Percentiles rank a stretch among this genome's conserved stretches.
Evolutionary conservation across 2,888 invertebrate genomes (phyloP).

Genomic region (Xanthia togata): DNA sequence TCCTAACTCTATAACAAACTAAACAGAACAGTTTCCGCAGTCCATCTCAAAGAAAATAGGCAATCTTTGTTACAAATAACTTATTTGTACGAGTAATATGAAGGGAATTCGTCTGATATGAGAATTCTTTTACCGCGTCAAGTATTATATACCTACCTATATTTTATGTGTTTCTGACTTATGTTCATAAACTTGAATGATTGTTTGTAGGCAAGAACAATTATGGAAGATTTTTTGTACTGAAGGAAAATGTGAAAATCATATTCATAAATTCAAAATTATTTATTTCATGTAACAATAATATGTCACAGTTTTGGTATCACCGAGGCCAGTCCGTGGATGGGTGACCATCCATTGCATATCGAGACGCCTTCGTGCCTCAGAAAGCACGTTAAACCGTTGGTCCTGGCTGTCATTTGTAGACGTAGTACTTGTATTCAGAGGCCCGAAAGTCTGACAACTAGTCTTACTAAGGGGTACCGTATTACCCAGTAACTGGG

Average conservation of each 20-base stretch:
- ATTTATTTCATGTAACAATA: no score
- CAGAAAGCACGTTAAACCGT: no score
- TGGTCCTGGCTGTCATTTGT: no score
- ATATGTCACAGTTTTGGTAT: no score
- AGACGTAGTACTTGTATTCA: no score
- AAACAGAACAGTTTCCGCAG: slow-evolving; percentile 4
- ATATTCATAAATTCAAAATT: background rate
- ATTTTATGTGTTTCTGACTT: background rate
- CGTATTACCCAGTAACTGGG: no score
- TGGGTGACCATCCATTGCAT: no score
- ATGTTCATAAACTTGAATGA: slow-evolving; percentile 18
- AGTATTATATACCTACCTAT: background rate
- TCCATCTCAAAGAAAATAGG: slow-evolving; percentile 51
- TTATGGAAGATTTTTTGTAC: background rate
- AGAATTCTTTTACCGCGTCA: slow-evolving; percentile 29
- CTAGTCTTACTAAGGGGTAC: no score
- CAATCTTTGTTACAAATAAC: slow-evolving; percentile 60
- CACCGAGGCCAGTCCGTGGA: no score
- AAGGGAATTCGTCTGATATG: slow-evolving; percentile 4
- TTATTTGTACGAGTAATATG: slow-evolving; percentile 25
- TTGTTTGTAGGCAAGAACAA: no score
- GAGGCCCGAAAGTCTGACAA: no score
- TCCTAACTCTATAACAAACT: slow-evolving; percentile 15
- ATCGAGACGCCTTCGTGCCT: no score
- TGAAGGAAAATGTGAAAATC: background rate